These are phyloP conservation scores for Nephrotoma appendiculata DNA, from an alignment of 2,888 invertebrate genomes.

Conservation along the genomic window DNA sequence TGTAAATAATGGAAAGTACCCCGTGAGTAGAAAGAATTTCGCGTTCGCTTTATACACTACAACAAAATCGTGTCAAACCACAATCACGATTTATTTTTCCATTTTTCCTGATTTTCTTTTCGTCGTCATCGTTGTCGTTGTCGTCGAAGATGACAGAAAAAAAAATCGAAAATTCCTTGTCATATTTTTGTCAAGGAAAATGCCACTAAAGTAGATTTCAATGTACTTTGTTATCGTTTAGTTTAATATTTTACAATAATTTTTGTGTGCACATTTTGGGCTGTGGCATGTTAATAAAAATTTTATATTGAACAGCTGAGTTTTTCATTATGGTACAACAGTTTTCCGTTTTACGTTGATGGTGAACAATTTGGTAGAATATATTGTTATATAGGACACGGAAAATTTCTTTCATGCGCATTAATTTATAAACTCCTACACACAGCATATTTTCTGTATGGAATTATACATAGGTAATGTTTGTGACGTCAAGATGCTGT, in stretches of 20 bases:
- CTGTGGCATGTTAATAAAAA: neutral
- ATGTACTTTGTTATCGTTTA: neutral
- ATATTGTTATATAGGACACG: neutral
- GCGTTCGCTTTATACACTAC: neutral
- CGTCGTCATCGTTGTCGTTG: neutral
- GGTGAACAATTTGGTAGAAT: neutral
- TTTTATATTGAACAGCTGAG: neutral
- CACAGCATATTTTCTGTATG: neutral
- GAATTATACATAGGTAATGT: neutral
- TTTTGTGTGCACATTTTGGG: neutral
- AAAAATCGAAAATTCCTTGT: neutral
- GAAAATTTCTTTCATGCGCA: neutral
- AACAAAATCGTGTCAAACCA: neutral
- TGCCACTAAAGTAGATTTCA: neutral
- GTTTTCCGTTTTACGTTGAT: neutral
- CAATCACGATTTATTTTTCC: neutral
- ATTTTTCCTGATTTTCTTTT: neutral
- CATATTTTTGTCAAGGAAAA: neutral
- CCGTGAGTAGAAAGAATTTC: neutral
- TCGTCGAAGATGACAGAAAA: neutral
- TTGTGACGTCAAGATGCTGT: neutral
- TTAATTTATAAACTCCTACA: neutral
- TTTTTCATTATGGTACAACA: neutral
- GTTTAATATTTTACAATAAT: neutral
- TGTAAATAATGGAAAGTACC: neutral